phyloP scores from a whole-genome alignment of 2,113 vertebrate genomes.

The Thymallus thymallus region DNA sequence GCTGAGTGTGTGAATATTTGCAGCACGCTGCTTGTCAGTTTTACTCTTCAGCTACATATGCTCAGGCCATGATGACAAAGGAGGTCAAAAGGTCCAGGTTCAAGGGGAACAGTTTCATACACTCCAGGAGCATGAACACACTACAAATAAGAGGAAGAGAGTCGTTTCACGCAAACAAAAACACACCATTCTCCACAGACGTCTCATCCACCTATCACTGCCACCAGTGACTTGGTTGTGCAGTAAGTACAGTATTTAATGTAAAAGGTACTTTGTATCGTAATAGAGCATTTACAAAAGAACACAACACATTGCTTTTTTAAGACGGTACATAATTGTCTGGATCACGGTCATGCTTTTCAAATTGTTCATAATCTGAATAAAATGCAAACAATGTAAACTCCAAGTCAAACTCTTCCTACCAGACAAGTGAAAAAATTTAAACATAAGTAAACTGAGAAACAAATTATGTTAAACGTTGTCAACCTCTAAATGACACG shows the following conservation, averaged over 20 bases:
- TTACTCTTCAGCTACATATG: neutral
- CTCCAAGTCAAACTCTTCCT: neutral
- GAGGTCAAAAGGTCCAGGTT: neutral
- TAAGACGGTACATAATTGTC: neutral
- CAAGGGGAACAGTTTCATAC: neutral
- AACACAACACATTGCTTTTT: neutral
- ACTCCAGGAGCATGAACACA: neutral
- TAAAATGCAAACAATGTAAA: neutral
- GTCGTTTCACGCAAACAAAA: slow-evolving; percentile 4
- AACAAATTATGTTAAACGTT: neutral
- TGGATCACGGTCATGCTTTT: neutral
- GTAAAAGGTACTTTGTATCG: neutral
- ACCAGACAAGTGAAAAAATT: neutral
- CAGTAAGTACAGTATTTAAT: neutral
- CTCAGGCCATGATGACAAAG: neutral
- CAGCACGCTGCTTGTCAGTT: slow-evolving; percentile 3
- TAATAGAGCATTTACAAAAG: neutral
- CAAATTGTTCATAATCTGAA: neutral
- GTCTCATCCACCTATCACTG: neutral
- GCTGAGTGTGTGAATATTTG: neutral
- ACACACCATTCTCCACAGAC: neutral
- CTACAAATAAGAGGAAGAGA: neutral
- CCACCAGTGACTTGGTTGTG: neutral
- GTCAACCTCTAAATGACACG: neutral
- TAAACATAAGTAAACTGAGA: neutral